phyloP scores from a whole-genome alignment of 2,888 invertebrate genomes.

The Agapostemon virescens region DNA sequence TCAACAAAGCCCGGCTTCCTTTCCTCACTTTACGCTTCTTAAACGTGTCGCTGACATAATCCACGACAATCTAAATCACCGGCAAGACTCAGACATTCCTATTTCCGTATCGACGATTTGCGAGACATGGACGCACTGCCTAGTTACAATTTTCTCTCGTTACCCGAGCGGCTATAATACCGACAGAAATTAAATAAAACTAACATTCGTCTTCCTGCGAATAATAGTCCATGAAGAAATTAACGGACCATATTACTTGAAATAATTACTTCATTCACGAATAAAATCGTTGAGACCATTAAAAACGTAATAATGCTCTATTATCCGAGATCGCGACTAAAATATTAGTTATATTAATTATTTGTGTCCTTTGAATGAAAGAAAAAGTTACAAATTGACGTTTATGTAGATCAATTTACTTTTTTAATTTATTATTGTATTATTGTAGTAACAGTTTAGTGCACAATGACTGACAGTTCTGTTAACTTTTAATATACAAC shows the following conservation, averaged over 20 bases:
- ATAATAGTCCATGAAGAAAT: background rate
- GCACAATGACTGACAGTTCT: background rate
- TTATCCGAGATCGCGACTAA: background rate
- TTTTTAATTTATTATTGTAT: background rate
- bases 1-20: conserved; percentile 46
- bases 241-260: background rate
- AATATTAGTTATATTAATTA: background rate
- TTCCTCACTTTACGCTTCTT: conserved; percentile 32
- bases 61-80: conserved; percentile 37
- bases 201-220: background rate
- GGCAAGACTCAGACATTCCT: conserved; percentile 14
- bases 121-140: background rate
- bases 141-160: background rate
- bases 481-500: background rate
- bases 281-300: background rate
- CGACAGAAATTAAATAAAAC: background rate
- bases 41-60: conserved; percentile 41
- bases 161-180: background rate
- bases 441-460: background rate
- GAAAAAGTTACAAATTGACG: background rate
- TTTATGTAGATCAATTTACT: background rate
- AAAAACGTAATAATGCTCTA: background rate
- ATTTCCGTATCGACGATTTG: conserved; percentile 14
- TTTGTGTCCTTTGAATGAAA: background rate
- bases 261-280: background rate